phyloP scores from a whole-genome alignment of 1,140 invertebrate species.

The Trachelipus rathkii region DNA sequence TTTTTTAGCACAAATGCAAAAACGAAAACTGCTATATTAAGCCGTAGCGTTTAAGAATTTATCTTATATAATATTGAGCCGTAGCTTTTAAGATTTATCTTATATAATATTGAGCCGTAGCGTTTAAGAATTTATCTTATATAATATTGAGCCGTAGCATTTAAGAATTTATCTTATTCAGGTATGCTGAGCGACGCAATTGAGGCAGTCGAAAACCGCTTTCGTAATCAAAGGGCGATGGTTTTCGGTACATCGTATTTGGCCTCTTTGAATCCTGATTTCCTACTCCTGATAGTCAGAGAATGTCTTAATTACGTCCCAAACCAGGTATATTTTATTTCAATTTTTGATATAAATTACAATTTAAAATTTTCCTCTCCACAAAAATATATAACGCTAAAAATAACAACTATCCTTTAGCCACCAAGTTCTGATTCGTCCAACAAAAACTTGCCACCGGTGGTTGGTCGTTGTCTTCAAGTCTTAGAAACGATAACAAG shows the following conservation, averaged over 20 bases:
- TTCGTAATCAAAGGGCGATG: constrained; percentile 58
- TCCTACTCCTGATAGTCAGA: constrained; percentile 71
- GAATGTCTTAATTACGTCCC: constrained; percentile 73
- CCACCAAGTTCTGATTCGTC: constrained; percentile 21
- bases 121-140: no score
- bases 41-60: no score
- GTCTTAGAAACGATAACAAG: constrained; percentile 69
- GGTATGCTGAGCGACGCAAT: constrained; percentile 58
- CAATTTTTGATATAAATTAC: background rate
- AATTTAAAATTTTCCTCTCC: background rate
- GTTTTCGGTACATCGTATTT: constrained; percentile 73
- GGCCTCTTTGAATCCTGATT: constrained; percentile 73
- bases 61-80: no score
- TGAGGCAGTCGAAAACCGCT: constrained; percentile 66
- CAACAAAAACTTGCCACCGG: constrained; percentile 17
- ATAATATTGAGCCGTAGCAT: no score
- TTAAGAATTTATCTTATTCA: background rate
- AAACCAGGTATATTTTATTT: constrained; percentile 52
- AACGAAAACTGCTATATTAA: no score
- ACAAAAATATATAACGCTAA: background rate
- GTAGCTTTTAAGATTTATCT: no score
- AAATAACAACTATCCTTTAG: background rate
- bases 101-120: no score
- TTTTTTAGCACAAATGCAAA: no score
- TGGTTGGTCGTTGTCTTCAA: constrained; percentile 54